phyloP scores from a whole-genome alignment of 2,888 invertebrate genomes.

The Lobophora halterata region DNA sequence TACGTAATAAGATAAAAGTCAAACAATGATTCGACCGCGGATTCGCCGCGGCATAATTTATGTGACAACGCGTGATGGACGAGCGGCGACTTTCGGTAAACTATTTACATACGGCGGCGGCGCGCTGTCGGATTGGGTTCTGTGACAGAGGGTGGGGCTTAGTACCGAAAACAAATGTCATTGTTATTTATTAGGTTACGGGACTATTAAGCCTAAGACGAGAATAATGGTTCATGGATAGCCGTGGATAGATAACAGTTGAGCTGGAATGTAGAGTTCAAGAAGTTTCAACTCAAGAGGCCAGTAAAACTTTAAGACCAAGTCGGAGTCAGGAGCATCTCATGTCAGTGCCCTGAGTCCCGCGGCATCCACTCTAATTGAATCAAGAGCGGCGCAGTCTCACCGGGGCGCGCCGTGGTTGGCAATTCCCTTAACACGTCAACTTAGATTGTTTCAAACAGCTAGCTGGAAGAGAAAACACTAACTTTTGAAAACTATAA shows the following conservation, averaged over 20 bases:
- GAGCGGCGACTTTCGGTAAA: slow-evolving; percentile 81
- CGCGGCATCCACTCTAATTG: slow-evolving; percentile 65
- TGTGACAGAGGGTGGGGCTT: slow-evolving; percentile 80
- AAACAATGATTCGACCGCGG: slow-evolving; percentile 81
- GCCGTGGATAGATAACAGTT: slow-evolving; percentile 31
- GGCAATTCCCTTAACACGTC: slow-evolving; percentile 66
- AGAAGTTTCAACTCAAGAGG: background rate
- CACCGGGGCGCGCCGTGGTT: slow-evolving; percentile 38
- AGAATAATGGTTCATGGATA: slow-evolving; percentile 55
- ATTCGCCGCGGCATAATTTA: slow-evolving; percentile 81
- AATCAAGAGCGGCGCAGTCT: slow-evolving; percentile 59
- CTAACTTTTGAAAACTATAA: slow-evolving; percentile 19
- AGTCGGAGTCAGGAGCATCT: slow-evolving; percentile 20
- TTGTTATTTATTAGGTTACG: slow-evolving; percentile 79
- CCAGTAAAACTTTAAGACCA: slow-evolving; percentile 15
- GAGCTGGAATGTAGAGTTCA: slow-evolving; percentile 4
- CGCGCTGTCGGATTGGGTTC: slow-evolving; percentile 78
- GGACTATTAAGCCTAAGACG: slow-evolving; percentile 72
- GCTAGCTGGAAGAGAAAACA: slow-evolving; percentile 21
- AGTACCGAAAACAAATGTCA: slow-evolving; percentile 79
- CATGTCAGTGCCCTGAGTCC: slow-evolving; percentile 32
- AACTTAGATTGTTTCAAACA: slow-evolving; percentile 65
- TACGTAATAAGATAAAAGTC: slow-evolving; percentile 81
- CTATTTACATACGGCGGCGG: slow-evolving; percentile 79
- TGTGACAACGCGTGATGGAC: slow-evolving; percentile 81